phyloP scores from a whole-genome alignment of 2,888 invertebrate genomes.

The Erebia palarica region DNA sequence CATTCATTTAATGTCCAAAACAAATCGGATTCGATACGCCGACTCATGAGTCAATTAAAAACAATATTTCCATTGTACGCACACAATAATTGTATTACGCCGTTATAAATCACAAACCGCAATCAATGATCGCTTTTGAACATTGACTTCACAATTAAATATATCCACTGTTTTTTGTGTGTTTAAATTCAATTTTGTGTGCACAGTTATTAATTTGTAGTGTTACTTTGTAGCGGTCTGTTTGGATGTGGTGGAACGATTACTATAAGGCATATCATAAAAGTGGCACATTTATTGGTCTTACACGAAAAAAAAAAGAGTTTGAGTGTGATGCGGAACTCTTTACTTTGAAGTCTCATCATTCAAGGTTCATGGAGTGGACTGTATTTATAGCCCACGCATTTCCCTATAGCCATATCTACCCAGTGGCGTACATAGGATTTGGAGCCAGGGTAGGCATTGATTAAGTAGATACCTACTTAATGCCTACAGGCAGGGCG shows the following conservation, averaged over 20 bases:
- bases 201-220: slow-evolving; percentile 6
- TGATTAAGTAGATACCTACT: too few species aligned
- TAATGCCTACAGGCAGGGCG: too few species aligned
- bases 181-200: slow-evolving; percentile 2
- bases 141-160: not conserved
- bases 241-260: slow-evolving; percentile 13
- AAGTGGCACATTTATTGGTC: too few species aligned
- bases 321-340: too few species aligned
- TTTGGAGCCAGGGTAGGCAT: too few species aligned
- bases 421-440: too few species aligned
- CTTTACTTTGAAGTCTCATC: too few species aligned
- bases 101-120: slow-evolving; percentile 23
- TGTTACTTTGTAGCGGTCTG: slow-evolving; percentile 8
- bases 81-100: slow-evolving; percentile 27
- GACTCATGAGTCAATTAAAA: slow-evolving; percentile 22
- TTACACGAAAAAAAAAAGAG: too few species aligned
- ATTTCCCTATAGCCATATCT: too few species aligned
- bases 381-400: too few species aligned
- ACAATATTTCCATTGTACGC: slow-evolving; percentile 33
- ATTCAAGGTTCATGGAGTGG: too few species aligned
- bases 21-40: not conserved
- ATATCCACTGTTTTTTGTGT: not conserved
- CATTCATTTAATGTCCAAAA: not conserved
- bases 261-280: too few species aligned
- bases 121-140: slow-evolving; percentile 12